Evolutionary conservation across 1,140 invertebrate species (phyloP).

Genomic region (Limonius californicus): DNA sequence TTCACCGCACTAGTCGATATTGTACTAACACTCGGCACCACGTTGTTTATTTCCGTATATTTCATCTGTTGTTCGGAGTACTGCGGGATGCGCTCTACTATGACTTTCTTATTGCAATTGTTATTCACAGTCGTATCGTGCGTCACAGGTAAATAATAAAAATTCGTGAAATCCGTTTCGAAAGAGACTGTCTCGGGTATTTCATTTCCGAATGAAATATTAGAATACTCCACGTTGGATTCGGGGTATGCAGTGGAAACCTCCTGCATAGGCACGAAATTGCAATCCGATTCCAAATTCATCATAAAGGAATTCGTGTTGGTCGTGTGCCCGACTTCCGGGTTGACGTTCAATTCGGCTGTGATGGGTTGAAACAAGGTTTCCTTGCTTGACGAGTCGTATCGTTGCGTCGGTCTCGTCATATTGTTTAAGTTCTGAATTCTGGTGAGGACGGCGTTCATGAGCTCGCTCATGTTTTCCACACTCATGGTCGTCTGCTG

Average conservation of each 20-base stretch:
- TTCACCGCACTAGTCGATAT: no score
- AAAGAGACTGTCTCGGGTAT: no score
- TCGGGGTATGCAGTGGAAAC: background rate
- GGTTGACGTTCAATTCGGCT: background rate
- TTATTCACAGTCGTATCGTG: background rate
- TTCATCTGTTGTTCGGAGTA: background rate
- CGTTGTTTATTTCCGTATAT: background rate
- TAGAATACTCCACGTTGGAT: background rate
- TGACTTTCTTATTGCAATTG: background rate
- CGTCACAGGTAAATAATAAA: background rate
- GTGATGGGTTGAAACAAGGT: background rate
- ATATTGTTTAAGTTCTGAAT: constrained; percentile 1
- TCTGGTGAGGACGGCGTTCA: background rate
- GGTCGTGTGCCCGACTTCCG: background rate
- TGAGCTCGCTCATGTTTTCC: constrained; percentile 4
- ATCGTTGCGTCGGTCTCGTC: background rate
- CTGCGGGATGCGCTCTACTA: background rate
- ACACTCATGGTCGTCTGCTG: constrained; percentile 4
- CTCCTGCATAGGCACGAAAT: background rate
- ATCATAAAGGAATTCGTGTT: no score
- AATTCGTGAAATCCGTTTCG: background rate
- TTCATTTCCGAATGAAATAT: background rate
- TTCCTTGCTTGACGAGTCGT: background rate
- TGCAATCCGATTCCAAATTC: background rate
- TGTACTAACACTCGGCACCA: no score